Base-by-base conservation (phyloP, 2,888 invertebrate species). In the Andrena trimmerana region DNA sequence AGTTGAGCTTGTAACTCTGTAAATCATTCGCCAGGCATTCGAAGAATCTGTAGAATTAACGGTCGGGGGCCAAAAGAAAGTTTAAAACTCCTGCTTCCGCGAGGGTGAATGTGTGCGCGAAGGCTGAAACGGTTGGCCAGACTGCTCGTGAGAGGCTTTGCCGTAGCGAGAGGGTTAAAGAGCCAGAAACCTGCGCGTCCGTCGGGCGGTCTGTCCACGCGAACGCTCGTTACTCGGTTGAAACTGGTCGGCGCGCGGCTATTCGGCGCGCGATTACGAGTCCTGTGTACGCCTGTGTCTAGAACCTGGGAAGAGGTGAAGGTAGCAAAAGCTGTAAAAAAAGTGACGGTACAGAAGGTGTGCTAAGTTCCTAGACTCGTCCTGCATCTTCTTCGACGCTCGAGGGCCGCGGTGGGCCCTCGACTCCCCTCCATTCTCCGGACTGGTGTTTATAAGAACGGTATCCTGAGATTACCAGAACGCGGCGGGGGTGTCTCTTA, bases 401-500 rank as follows among this genome's bases (percentile, higher is more conserved):
- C 6, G 36, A 24, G 8, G 24, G 24, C 10, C 16, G 20, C 16
- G 20, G 54, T 52, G 50, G 78, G 62, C 79, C 78, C 80, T 79
- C 79, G 78, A 29, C 73, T 81, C 88, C 71, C 72, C 73, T 57
- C 69, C 33, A 63, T 88, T 87, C 74, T 72, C 63, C 42, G 33
- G 50, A 78, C 70, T 75, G 77, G 65, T 66, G 78, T 36, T 81
- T 86, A 88, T 86, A 88, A 88, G 87, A 89, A 86, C 70, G 57
- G 79, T 87, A 86, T 88, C 86, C 90, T 88, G 84, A 86, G 79
- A 84, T 31, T 86, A 24, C 85, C 72, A 81, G 83, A 89, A 87
- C 74, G 78, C 68, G 83, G 72, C 71, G 42, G 67, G 78, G 60
- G 3, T 60, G 13, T 57, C 57, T 80, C 42, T 94, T 96, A 98